Conservation (phyloP, 2,113 vertebrate species). For the Artemisiospiza belli region DNA sequence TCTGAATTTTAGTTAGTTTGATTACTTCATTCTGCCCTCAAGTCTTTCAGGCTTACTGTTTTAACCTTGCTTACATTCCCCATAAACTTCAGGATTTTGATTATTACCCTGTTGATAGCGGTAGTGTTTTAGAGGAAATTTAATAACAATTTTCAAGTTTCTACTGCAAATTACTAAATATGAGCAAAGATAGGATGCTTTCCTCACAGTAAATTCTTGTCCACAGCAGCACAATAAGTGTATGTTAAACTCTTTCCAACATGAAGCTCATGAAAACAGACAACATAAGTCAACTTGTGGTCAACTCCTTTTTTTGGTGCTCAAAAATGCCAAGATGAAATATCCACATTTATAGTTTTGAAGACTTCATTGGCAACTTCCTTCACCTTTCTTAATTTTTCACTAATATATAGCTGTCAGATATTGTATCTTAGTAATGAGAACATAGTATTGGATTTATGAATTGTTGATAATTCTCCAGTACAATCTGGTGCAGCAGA, state of each 20-base stretch:
- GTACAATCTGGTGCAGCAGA: not conserved
- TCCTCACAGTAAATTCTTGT: not conserved
- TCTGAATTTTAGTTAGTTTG: not conserved
- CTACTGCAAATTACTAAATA: constrained; percentile 21
- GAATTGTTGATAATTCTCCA: not conserved
- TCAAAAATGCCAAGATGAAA: not conserved
- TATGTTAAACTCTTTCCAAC: not conserved
- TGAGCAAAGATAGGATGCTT: not conserved
- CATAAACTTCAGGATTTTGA: not conserved
- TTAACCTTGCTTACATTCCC: not conserved
- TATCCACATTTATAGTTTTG: not conserved
- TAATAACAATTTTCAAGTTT: not conserved
- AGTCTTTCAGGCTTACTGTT: not conserved
- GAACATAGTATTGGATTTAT: not conserved
- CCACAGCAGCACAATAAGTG: not conserved
- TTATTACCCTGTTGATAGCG: not conserved
- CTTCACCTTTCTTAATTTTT: not conserved
- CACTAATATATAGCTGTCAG: not conserved
- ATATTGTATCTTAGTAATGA: not conserved
- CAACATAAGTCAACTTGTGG: not conserved
- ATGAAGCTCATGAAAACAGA: not conserved
- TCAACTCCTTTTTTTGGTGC: not conserved
- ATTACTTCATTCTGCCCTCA: not conserved
- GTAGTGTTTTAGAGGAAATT: not conserved
- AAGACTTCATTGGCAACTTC: not conserved